Conservation (phyloP, 2,888 invertebrate genomes). For the Catocala sponsa region DNA sequence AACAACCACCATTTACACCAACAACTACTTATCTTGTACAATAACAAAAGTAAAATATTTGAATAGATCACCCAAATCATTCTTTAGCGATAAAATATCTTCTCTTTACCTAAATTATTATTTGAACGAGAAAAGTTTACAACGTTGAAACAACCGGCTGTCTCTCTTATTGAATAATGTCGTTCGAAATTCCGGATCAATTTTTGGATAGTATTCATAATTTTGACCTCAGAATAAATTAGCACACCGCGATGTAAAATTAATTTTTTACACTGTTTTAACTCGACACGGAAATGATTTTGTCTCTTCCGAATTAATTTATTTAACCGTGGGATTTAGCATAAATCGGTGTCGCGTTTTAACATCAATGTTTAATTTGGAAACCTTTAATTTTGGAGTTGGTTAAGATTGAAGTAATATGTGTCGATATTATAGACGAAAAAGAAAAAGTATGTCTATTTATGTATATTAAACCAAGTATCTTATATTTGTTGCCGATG, state of each 20-base stretch:
- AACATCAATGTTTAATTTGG: no score
- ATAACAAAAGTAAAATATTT: no score
- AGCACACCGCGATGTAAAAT: slow-evolving; percentile 40
- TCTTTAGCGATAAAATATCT: no score
- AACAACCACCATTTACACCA: no score
- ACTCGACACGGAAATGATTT: slow-evolving; percentile 20
- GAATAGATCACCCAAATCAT: no score
- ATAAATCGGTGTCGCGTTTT: slow-evolving; percentile 8
- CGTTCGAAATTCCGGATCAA: slow-evolving; percentile 19
- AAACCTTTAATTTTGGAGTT: no score
- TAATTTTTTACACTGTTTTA: slow-evolving; percentile 38
- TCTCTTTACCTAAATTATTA: neutral
- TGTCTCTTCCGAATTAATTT: slow-evolving; percentile 11
- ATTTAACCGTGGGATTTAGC: slow-evolving; percentile 13
- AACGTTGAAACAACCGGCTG: slow-evolving; percentile 10
- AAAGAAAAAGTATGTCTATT: no score
- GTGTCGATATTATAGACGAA: no score
- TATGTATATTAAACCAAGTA: no score
- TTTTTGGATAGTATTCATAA: slow-evolving; percentile 37
- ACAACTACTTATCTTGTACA: no score
- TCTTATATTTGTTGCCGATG: no score
- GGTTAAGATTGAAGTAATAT: no score
- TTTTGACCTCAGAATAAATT: slow-evolving; percentile 43
- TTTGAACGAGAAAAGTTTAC: neutral
- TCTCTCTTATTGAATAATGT: slow-evolving; percentile 17